Conservation (phyloP, 2,113 vertebrate genomes). For the Nanger granti region DNA sequence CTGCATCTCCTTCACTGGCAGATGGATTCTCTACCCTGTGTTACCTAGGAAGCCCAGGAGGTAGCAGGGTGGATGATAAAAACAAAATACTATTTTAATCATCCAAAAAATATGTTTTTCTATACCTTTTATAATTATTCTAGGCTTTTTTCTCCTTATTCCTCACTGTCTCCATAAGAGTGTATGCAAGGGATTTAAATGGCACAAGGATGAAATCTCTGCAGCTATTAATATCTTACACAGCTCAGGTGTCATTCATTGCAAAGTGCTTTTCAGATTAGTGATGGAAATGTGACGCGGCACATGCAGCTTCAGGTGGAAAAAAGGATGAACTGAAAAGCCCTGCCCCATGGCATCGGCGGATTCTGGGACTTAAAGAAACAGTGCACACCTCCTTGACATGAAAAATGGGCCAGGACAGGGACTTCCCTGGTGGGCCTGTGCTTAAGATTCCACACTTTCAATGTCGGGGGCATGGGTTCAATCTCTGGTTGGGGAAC, state of each 20-base stretch:
- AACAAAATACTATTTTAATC: constrained; percentile 18
- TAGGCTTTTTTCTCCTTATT: background rate
- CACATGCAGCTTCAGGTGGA: background rate
- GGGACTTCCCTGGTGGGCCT: background rate
- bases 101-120: background rate
- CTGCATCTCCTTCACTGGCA: background rate
- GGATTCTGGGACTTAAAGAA: background rate
- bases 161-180: background rate
- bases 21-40: background rate
- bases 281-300: background rate
- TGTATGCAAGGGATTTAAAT: constrained; percentile 34
- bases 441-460: background rate
- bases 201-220: constrained; percentile 7
- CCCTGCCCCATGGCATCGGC: background rate
- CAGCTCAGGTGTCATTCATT: background rate
- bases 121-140: constrained; percentile 19
- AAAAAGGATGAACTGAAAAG: background rate
- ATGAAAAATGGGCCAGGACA: background rate
- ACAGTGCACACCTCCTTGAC: background rate
- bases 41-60: background rate
- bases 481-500: background rate
- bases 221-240: constrained; percentile 24
- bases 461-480: background rate
- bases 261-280: constrained; percentile 32
- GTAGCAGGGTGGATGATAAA: background rate